Base-by-base conservation (phyloP, 2,888 invertebrate species). In the Nomada ferruginata region DNA sequence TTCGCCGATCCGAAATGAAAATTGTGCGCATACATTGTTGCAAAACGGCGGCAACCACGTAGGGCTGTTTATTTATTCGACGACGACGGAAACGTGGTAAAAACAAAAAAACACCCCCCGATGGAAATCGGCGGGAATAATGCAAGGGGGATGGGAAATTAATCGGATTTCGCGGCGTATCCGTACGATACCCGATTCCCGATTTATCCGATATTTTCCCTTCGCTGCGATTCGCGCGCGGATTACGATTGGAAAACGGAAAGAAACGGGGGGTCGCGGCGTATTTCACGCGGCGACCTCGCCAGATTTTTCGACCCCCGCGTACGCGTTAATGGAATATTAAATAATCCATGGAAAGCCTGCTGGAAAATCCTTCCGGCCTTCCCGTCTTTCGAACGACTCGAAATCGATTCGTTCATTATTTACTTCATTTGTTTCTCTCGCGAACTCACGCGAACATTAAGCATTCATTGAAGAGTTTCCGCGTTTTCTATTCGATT, bases 201-300 rank as follows among this genome's bases (percentile, higher is more conserved):
- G 76, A 82, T 81, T 82, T 69, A 81, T 82, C 82, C 76, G 81
- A 81, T 76, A 76, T 82, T 69, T 72, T 68, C 82, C 72, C 60
- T 44, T 69, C 61, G 68, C 82, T 59, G 42, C 50, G 55, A 26
- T 59, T 63, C 59, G 29, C 80, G 75, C 71, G 63, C 15, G 76
- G 65, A 79, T 79, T 66, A 70, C 74, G 15, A 47, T 57, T 52
- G 57, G 47, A 44, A 64, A 36, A 7, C 36, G 36, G 36, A 36
- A 36, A 36, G 36, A 36, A 36, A 36, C 7, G 7, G 36, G 75
- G 65, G 68, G 29, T 59, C 36, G 60, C 26, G 63, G 65, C 82
- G 75, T 80, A 82, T 80, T 79, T 79, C 55, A 47, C 29, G 42
- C 53, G 77, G 20, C 53, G 52, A 60, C n/a, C 61, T 42, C 70